Percentiles rank a stretch among this genome's conserved stretches.
Conservation (phyloP, 2,113 vertebrate genomes). For the Sitta europaea region DNA sequence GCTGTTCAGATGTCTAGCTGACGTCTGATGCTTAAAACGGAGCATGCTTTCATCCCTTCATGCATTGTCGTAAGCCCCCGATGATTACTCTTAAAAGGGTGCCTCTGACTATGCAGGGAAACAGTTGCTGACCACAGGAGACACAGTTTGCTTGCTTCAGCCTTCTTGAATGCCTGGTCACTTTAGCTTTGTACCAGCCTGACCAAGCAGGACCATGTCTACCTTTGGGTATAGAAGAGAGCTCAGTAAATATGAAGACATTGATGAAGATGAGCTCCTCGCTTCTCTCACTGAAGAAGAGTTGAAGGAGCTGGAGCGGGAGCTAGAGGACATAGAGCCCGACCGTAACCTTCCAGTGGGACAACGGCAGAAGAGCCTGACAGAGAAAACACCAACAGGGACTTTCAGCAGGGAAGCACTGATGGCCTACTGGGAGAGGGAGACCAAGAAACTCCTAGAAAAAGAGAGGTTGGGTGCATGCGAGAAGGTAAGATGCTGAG, state of each 20-base stretch:
- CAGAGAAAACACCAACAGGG: slow-evolving; percentile 90
- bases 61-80: slow-evolving; percentile 78
- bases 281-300: slow-evolving; percentile 92
- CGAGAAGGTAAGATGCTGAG: slow-evolving; percentile 69
- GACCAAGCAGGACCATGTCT: slow-evolving; percentile 81
- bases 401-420: slow-evolving; percentile 93
- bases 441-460: slow-evolving; percentile 89
- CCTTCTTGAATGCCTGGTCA: slow-evolving; percentile 64
- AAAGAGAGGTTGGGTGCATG: slow-evolving; percentile 80
- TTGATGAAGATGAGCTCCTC: slow-evolving; percentile 96
- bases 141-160: slow-evolving; percentile 12
- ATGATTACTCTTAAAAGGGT: slow-evolving; percentile 86
- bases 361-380: slow-evolving; percentile 91
- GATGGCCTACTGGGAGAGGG: slow-evolving; percentile 96
- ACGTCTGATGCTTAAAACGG: slow-evolving; percentile 90
- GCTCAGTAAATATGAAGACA: slow-evolving; percentile 96
- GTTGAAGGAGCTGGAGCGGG: slow-evolving; percentile 91
- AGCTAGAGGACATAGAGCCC: slow-evolving; percentile 90
- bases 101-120: slow-evolving; percentile 71
- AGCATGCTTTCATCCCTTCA: slow-evolving; percentile 85
- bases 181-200: slow-evolving; percentile 32
- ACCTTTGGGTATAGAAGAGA: slow-evolving; percentile 93
- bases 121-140: slow-evolving; percentile 73
- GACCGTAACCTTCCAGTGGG: slow-evolving; percentile 88
- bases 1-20: slow-evolving; percentile 87